Evolutionary conservation across 2,888 invertebrate species (phyloP).

Genomic region (Craniophora ligustri): DNA sequence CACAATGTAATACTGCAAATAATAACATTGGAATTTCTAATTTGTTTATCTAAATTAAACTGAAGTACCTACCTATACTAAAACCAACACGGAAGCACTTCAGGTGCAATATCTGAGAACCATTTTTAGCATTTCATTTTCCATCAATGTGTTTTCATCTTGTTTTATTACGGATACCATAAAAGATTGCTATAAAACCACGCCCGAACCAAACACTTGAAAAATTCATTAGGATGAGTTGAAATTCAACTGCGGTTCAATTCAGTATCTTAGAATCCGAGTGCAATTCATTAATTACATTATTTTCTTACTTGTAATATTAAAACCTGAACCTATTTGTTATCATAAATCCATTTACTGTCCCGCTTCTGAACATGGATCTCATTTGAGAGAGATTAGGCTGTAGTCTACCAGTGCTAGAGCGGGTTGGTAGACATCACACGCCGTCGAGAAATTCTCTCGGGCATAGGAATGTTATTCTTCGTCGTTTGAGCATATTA

Average conservation of each 20-base stretch:
- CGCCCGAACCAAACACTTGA: constrained; percentile 32
- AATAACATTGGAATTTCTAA: too few species aligned
- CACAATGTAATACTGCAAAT: too few species aligned
- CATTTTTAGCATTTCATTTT: constrained; percentile 20
- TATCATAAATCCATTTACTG: too few species aligned
- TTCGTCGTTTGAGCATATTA: too few species aligned
- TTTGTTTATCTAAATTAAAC: too few species aligned
- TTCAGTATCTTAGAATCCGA: constrained; percentile 20
- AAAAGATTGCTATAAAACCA: constrained; percentile 36
- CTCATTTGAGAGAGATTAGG: too few species aligned
- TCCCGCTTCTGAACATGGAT: too few species aligned
- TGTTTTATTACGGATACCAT: constrained; percentile 29
- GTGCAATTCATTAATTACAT: constrained; percentile 22
- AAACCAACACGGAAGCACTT: background rate
- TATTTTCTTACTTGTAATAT: constrained; percentile 4
- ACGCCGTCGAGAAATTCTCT: too few species aligned
- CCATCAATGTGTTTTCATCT: constrained; percentile 12
- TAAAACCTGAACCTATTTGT: too few species aligned
- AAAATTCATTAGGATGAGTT: constrained; percentile 27
- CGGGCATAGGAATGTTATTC: too few species aligned
- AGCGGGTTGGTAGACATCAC: too few species aligned
- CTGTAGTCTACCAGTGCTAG: too few species aligned
- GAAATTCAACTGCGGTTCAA: constrained; percentile 25
- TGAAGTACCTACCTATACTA: background rate
- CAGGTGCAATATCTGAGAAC: background rate